Evolutionary conservation across 2,113 vertebrate genomes (phyloP).

Genomic region (Amblyornis subalaris): DNA sequence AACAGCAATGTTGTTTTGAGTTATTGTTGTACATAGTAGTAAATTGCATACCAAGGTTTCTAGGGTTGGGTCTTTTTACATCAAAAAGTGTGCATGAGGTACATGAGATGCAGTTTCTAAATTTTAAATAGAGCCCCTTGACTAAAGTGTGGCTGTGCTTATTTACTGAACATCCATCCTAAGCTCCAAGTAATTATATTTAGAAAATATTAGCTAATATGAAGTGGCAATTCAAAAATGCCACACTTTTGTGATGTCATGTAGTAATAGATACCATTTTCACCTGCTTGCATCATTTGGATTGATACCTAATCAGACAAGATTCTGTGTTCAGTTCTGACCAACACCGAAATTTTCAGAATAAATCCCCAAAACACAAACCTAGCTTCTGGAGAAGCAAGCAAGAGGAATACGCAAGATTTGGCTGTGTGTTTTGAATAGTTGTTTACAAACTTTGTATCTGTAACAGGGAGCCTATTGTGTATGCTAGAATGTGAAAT

Average conservation of each 20-base stretch:
- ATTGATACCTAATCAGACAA: background rate
- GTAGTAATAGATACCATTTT: background rate
- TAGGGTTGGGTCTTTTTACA: background rate
- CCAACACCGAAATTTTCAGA: background rate
- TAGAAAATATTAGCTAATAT: background rate
- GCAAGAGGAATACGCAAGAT: background rate
- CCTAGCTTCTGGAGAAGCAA: background rate
- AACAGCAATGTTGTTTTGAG: background rate
- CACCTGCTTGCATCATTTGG: background rate
- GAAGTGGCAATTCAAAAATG: background rate
- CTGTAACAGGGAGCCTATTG: background rate
- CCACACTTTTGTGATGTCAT: accelerated
- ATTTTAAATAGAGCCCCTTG: background rate
- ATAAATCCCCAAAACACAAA: background rate
- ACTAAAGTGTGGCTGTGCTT: background rate
- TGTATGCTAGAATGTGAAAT: background rate
- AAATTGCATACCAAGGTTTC: background rate
- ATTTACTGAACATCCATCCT: background rate
- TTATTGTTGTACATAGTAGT: background rate
- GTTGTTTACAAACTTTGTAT: background rate
- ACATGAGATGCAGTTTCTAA: background rate
- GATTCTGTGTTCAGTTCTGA: background rate
- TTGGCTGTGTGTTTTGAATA: background rate
- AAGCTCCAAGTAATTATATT: background rate
- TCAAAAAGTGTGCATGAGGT: background rate